Evolutionary conservation across 53 echinoderm and acorn worm species (phyloP), one percentile per base, ranked within the genome.

Genomic region (Holothuria leucospilota): DNA sequence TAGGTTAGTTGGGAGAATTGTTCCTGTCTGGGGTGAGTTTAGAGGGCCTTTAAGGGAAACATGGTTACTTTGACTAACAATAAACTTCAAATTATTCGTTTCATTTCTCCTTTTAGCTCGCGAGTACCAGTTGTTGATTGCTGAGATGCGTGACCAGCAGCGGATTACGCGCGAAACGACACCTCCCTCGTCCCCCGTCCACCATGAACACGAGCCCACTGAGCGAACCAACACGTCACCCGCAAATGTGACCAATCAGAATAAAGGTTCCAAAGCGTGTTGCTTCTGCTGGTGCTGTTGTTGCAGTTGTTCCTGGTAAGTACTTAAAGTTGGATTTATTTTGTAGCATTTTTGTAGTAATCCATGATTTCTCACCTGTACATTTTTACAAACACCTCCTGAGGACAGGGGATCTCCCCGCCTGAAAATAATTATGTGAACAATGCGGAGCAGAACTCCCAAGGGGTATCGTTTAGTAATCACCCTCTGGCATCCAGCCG

Each of bases 251-350:
- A 84, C 63, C 74, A 83, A 85, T 24, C 81, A 82, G 39, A 81
- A 60, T 56, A 90, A 90, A 41, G 94, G 92, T 30, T 96, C 99
- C 39, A 89, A 86, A 81, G 99, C 99, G 42, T 98, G 99, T 90
- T 98, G 99, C 38, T 98, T 98, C 89, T 98, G 99, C 88, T 98
- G 95, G 99, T 98, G 99, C 72, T 98, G 99, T 80, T 98, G 98
- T 90, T 97, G 95, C 86, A 91, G 95, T 53, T 97, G 98, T 88
- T 91, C 94, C 77, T 97, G 97, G 97, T 95, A 84, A 83, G 94
- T 30, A 30, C 11, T 23, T 67, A 20, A 28, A 29, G 13, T 15
- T 29, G 20, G 26, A 6, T 34, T 3, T 34, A 3, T 34, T 34
- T 34, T 34, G 34, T 34, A 34, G 46, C 11, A 46, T 46, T 46